Evolutionary conservation across 2,113 vertebrate genomes (phyloP), one percentile per base, ranked within the genome.

Genomic region (Heterotis niloticus): DNA sequence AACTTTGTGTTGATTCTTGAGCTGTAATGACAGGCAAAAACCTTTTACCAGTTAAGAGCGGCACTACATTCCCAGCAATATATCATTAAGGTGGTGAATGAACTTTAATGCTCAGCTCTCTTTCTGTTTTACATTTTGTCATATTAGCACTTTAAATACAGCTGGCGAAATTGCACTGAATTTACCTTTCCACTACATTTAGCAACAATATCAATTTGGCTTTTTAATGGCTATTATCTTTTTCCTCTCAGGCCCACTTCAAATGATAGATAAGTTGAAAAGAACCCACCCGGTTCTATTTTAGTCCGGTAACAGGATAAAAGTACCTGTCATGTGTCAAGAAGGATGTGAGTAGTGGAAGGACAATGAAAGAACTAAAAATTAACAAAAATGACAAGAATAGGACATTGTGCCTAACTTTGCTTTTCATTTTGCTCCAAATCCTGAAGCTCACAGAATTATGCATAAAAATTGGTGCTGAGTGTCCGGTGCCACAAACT

Each of bases 11-110:
- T 67, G 51, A 77, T 18, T 59, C 34, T 56, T 20, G 26, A 69
- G 26, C 16, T 78, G 51, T 69, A 12, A 56, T 59, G 76, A 29
- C 76, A 66, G 52, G 76, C 24, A 69, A 29, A 67, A 34, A 69
- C 51, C 65, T 69, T 52, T 57, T 26, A 56, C 76, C 28, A 66
- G 56, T 65, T 54, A 56, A 68, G 10, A 1, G 0, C 68, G 13
- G 28, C 12, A 68, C 64, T 68, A 9, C 24, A 57, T 29, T 56
- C 59, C 18, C 11, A 73, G 20, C n/a, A n/a, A n/a, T 54, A 5
- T 56, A 56, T 73, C 51, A 73, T 44, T 24, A 23, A 51, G 70
- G 20, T n/a, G 70, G 70, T 73, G 12, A 54, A 20, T 34, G 23
- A 54, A 9, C 9, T 18, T 18, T 56, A 14, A 24, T 20, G 10